Conservation (phyloP, 1,140 invertebrate species). For the Anastrepha ludens region DNA sequence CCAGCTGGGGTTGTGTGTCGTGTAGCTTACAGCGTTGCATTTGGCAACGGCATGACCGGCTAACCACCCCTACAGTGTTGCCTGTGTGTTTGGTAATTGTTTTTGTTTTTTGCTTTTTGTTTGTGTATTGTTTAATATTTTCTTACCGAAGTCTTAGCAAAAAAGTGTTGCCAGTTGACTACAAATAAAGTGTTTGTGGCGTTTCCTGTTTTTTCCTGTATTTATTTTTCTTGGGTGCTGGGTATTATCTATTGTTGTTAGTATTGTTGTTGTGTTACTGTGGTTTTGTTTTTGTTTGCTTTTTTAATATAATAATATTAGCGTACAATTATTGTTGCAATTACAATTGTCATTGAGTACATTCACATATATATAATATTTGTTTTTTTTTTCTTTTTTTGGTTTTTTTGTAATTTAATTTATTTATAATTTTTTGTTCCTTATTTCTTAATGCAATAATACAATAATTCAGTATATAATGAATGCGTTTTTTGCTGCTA, state of each 20-base stretch:
- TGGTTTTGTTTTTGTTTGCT: conserved; percentile 44
- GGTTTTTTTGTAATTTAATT: conserved; percentile 34
- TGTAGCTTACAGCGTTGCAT: too few relatives aligned
- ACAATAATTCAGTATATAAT: conserved; percentile 58
- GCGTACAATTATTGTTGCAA: conserved; percentile 74
- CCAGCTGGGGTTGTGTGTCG: too few relatives aligned
- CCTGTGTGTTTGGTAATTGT: too few relatives aligned
- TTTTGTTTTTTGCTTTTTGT: neutral
- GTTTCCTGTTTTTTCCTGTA: conserved; percentile 65
- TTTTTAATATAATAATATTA: conserved; percentile 59
- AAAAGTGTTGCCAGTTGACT: conserved; percentile 10
- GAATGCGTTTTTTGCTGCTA: conserved; percentile 61
- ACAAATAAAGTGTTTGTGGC: conserved; percentile 46
- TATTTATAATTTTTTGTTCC: conserved; percentile 59
- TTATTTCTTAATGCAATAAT: conserved; percentile 53
- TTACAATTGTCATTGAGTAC: conserved; percentile 74
- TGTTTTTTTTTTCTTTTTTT: conserved; percentile 25
- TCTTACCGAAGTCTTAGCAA: neutral
- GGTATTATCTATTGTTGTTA: conserved; percentile 27
- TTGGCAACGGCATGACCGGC: too few relatives aligned
- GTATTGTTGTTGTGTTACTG: neutral
- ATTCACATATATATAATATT: conserved; percentile 69
- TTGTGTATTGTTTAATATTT: neutral
- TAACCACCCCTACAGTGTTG: neutral
- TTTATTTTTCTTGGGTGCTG: neutral